These are phyloP conservation scores for Schizopygopsis pylzovi DNA, from an alignment of 2,797 vertebrate species.

Conservation along the genomic window DNA sequence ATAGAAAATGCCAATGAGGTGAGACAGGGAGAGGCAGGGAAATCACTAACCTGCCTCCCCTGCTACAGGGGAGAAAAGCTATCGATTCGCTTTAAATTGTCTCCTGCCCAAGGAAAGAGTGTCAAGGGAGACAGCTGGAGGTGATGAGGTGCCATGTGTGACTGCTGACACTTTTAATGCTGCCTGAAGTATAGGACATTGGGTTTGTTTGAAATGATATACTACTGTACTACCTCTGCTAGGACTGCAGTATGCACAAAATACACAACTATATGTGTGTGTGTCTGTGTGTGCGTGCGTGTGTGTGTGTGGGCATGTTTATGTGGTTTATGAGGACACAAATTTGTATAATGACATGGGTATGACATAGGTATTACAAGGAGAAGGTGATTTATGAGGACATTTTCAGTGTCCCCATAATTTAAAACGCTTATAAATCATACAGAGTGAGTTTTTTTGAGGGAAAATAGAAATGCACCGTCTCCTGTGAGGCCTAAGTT, in stretches of 20 bases:
- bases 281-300: no score
- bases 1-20: conserved; percentile 57
- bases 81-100: conserved; percentile 79
- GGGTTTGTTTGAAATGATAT: not conserved
- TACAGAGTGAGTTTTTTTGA: no score
- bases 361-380: no score
- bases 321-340: no score
- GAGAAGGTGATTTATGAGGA: no score
- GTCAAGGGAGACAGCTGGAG: conserved; percentile 67
- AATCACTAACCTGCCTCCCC: conserved; percentile 10
- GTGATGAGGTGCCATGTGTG: conserved; percentile 71
- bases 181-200: conserved; percentile 11
- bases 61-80: conserved; percentile 50
- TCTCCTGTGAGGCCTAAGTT: no score
- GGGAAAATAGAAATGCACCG: no score
- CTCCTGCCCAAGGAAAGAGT: conserved; percentile 71
- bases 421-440: no score
- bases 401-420: no score
- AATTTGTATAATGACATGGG: no score
- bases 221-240: not conserved
- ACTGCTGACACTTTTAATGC: conserved; percentile 65
- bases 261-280: not conserved
- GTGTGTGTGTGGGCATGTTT: no score
- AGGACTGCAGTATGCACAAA: not conserved
- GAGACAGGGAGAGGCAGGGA: conserved; percentile 44